Evolutionary conservation across 2,113 vertebrate genomes (phyloP).

Genomic region (Cyprinodon variegatus): DNA sequence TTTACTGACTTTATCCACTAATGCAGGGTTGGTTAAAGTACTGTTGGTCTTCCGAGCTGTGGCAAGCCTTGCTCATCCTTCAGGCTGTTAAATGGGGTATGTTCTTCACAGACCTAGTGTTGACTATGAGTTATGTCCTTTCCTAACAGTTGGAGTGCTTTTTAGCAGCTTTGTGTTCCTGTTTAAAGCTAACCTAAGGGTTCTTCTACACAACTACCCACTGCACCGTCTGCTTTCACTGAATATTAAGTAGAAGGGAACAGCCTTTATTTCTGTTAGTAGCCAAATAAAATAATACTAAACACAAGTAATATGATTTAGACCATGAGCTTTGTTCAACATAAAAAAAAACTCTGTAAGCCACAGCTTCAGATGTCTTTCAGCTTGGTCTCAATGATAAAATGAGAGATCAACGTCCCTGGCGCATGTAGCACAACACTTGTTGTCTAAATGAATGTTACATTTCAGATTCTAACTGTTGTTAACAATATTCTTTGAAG

Average conservation of each 20-base stretch:
- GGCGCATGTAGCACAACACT: constrained; percentile 8
- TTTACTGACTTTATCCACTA: constrained; percentile 44
- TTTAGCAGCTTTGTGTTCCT: constrained; percentile 41
- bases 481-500: neutral
- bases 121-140: constrained; percentile 61
- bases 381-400: constrained; percentile 22
- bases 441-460: neutral
- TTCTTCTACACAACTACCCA: constrained; percentile 16
- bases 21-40: constrained; percentile 31
- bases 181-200: constrained; percentile 26
- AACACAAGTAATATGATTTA: neutral
- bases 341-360: neutral
- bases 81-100: constrained; percentile 35
- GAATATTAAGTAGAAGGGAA: neutral
- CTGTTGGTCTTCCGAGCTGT: constrained; percentile 5
- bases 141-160: constrained; percentile 64
- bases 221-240: neutral
- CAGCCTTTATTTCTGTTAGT: neutral
- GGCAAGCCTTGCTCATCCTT: constrained; percentile 29
- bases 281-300: neutral
- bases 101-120: constrained; percentile 49
- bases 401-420: constrained; percentile 31
- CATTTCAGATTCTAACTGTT: constrained; percentile 9
- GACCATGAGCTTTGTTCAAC: neutral
- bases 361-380: neutral